Conservation (phyloP, 2,888 invertebrate genomes). For the Plebejus anna region DNA sequence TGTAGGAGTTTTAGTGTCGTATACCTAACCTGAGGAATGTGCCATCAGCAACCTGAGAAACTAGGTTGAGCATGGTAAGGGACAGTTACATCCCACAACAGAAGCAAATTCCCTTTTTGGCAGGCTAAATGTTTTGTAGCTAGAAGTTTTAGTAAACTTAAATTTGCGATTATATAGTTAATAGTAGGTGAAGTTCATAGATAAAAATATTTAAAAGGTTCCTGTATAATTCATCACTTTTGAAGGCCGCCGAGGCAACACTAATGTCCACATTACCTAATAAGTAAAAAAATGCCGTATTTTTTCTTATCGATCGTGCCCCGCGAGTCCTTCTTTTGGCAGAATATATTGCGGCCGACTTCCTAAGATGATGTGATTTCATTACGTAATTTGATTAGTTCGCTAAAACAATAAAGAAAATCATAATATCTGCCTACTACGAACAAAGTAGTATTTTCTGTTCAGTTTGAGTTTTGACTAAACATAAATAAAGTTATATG, state of each 20-base stretch:
- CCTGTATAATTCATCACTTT: constrained; percentile 2
- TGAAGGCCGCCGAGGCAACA: background rate
- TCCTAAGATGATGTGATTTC: constrained; percentile 23
- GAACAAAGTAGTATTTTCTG: background rate
- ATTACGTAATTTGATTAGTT: background rate
- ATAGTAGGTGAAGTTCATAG: background rate
- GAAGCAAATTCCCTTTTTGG: background rate
- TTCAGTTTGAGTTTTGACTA: background rate
- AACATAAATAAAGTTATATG: too few species aligned
- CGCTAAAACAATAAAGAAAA: background rate
- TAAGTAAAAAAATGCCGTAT: constrained; percentile 19
- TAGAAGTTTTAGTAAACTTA: background rate
- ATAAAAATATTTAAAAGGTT: background rate
- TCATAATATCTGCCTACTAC: background rate
- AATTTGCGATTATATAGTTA: background rate
- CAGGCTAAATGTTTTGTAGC: background rate
- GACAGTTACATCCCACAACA: too few species aligned
- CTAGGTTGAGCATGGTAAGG: too few species aligned
- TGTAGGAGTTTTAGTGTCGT: too few species aligned
- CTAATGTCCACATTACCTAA: constrained; percentile 18
- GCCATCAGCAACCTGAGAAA: too few species aligned
- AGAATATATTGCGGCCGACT: constrained; percentile 17
- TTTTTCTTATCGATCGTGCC: constrained; percentile 4
- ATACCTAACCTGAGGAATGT: too few species aligned
- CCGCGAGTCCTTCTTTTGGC: constrained; percentile 22